A percentile compares a stretch with the other conserved stretches of the same genome.
phyloP scores from a whole-genome alignment of 1,140 invertebrate species.

The Eupeodes corollae region DNA sequence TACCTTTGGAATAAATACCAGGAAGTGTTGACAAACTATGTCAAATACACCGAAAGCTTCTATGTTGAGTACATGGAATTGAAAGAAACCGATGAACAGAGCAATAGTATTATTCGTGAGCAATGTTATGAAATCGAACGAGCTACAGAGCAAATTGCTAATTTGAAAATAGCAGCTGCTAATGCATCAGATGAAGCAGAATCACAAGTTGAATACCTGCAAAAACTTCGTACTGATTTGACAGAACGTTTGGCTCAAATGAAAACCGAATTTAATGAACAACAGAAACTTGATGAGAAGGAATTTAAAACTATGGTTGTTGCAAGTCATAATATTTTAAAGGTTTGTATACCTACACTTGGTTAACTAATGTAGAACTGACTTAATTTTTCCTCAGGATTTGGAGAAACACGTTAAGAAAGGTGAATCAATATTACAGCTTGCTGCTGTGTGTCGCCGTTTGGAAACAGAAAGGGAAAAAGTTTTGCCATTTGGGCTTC shows the following conservation, averaged over 20 bases:
- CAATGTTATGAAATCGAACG: constrained; percentile 27
- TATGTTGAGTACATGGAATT: constrained; percentile 34
- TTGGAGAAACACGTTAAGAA: constrained; percentile 32
- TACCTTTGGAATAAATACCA: constrained; percentile 33
- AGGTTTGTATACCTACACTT: constrained; percentile 8
- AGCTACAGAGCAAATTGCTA: constrained; percentile 19
- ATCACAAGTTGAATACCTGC: constrained; percentile 19
- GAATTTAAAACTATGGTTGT: constrained; percentile 27
- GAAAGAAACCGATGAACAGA: constrained; percentile 31
- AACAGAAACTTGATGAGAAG: constrained; percentile 13
- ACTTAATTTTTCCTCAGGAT: constrained; percentile 5
- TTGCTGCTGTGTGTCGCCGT: constrained; percentile 44
- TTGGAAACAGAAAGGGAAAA: constrained; percentile 47
- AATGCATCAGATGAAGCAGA: constrained; percentile 24
- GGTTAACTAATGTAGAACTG: not conserved
- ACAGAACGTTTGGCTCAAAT: constrained; percentile 16
- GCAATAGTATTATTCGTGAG: constrained; percentile 21
- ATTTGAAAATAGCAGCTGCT: constrained; percentile 20
- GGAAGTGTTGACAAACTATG: constrained; percentile 25
- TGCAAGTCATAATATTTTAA: constrained; percentile 20
- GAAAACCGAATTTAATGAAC: constrained; percentile 19
- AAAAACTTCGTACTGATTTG: constrained; percentile 19
- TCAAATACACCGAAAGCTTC: constrained; percentile 28
- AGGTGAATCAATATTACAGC: constrained; percentile 41
- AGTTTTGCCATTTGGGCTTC: constrained; percentile 41